Base-by-base conservation (phyloP, 2,113 vertebrate genomes). In the Dromaius novaehollandiae region DNA sequence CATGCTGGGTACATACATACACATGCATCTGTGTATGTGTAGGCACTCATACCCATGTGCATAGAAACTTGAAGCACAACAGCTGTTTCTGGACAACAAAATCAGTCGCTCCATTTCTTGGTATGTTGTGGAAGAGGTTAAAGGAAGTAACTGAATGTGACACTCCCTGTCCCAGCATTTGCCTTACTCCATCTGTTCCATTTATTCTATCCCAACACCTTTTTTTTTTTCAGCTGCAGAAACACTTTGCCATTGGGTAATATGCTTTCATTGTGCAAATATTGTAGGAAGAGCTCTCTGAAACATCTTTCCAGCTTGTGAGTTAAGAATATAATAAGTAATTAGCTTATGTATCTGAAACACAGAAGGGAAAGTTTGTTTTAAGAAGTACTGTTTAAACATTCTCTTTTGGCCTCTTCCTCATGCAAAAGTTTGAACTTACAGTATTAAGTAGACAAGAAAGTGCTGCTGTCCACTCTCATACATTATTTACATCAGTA, bases 21-120 rank as follows among this genome's bases (percentile, higher is more conserved):
- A 13, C 9, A 51, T 20, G 38, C 14, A 32, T 18, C 9, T 76
- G 17, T 2, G 10, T 36, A 78, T 91, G 79, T 1, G 0, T 80
- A 65, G 44, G 53, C 55, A 46, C 63, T 79, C 40, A 5, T 82
- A 50, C 20, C 36, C n/a, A 13, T 21, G 58, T 50, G 69, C 12
- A 16, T 0, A 75, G 74, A 68, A 82, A 79, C 82, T 90, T 64
- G 89, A 90, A 93, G n/a, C 53, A 56, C 76, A 88, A 56, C 80
- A 90, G 80, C 85, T 93, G 70, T 74, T 96, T 74, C 44, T 94
- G 55, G 79, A 70, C 64, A 93, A 78, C 64, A 83, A 83, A 86
- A 90, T 55, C 6, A 4, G 60, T 34, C 80, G 26, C 50, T 83
- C 53, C 58, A 55, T 76, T 86, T 51, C 68, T 91, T 34, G 10